Evolutionary conservation across 2,797 vertebrate species (phyloP), one percentile per base, ranked within the genome.

Genomic region (Sebastes nivosus): DNA sequence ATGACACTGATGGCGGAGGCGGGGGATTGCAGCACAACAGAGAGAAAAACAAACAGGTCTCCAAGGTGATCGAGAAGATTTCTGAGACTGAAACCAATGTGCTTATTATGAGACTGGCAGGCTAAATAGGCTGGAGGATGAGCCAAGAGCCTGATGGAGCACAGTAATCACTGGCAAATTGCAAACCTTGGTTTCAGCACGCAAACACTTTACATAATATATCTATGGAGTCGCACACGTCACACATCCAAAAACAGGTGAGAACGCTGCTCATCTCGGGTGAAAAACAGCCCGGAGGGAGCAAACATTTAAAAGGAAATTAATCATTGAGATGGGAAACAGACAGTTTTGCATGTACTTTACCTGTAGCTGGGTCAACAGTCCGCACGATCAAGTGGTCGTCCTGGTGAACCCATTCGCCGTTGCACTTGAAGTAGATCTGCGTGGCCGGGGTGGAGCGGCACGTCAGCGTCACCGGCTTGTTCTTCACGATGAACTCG

Each of bases 341-440:
- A 1, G 3, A 52, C 11, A 1, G 3, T 30, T 52, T 25, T 22
- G 67, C 29, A 27, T 16, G 18, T 50, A 99, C 99, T 46, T 22
- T 96, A 99, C 99, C 98, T 1, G 98, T 99, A 85, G 96, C 87
- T 0, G 93, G 95, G 32, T 99, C 97, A 0, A 96, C 95, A 38
- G 97, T 97, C 70, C 96, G 96, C 87, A 98, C 97, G 0, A 97
- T 99, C 80, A 96, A 42, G 24, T 99, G 99, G 93, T 99, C 98
- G 1, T 96, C 97, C 91, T 99, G 99, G 88, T 99, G 98, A 27
- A 99, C 98, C 99, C 99, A 99, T 90, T 99, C 99, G 38, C 98
- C 97, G 1, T 99, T 99, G 94, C 99, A 99, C 92, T 99, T 99
- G 96, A 99, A 99, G 96, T 99, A 99, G 94, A 99, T 98, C 95